Evolutionary conservation across 2,113 vertebrate genomes (phyloP).

Genomic region (Xenopus borealis): DNA sequence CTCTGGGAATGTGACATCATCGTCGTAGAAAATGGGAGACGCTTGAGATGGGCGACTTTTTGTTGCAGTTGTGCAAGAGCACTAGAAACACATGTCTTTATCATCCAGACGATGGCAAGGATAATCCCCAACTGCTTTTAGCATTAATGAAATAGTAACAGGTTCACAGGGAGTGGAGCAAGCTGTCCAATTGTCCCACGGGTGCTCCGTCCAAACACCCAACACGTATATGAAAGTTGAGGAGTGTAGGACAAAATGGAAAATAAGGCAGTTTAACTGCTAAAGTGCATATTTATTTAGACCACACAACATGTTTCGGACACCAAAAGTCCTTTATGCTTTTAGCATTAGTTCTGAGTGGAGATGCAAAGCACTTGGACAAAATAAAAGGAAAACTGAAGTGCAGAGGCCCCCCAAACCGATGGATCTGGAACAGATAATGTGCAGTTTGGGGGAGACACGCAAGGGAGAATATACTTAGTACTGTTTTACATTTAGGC

Average conservation of each 20-base stretch:
- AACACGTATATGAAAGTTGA: no score
- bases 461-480: neutral
- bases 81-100: constrained; percentile 35
- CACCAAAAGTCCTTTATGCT: no score
- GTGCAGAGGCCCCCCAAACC: neutral
- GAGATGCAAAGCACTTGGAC: constrained; percentile 59
- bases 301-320: no score
- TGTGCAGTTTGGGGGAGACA: neutral
- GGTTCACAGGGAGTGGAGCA: no score
- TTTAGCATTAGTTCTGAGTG: constrained; percentile 55
- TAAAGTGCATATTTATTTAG: no score
- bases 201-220: constrained; percentile 48
- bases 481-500: neutral
- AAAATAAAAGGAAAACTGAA: constrained; percentile 53
- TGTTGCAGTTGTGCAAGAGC: constrained; percentile 46
- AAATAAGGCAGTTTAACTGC: no score
- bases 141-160: no score
- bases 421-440: no score
- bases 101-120: constrained; percentile 31
- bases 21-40: constrained; percentile 68
- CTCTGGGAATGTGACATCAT: constrained; percentile 83
- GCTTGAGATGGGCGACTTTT: neutral
- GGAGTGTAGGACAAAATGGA: no score
- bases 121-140: neutral
- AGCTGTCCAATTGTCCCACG: no score